Base-by-base conservation (phyloP, 64 coral and sea anemone genomes). In the Orbicella faveolata region DNA sequence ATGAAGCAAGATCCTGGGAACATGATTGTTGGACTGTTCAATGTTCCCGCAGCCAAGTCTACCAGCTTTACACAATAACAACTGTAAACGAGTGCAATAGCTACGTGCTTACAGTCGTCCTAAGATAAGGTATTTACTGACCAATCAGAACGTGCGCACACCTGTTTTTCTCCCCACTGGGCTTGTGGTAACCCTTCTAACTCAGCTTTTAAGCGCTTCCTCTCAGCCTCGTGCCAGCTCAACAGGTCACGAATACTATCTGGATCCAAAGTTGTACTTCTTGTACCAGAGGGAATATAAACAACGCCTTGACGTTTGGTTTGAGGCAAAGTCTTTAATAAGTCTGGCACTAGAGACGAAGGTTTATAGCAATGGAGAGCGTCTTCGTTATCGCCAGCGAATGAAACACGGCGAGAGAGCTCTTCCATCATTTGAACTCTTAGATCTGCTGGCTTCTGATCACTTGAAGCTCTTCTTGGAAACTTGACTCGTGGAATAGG, bases 381-480 rank as follows among this genome's bases (percentile, higher is more conserved):
- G n/a, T 70, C 65, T 14, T 73, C 82, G 23, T 85, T 41, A 17
- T 52, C 41, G 8, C 21, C 20, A 16, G 30, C 8, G 23, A 35
- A 52, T 19, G 82, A 85, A 85, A 85, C 82, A 53, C 82, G 82
- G 5, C 82, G 82, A 25, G 15, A 74, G 68, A 93, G 30, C 18
- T 93, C 87, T 14, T 93, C 89, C 34, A 89, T 81, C 78, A 93
- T 83, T 83, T 87, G 52, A 55, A 79, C 61, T 64, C 81, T 87
- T 48, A 93, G 69, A 52, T 93, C 92, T 83, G 52, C 26, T 1
- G 87, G 92, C 54, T 25, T 89, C 48, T 76, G 78, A 68, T 89
- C 72, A 35, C 54, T 14, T 3, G 79, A 52, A 66, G 53, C 36
- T 69, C 61, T 79, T 55, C 34, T 93, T 20, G 92, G 87, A 64